Evolutionary conservation across 1,140 invertebrate species (phyloP), one percentile per base, ranked within the genome.

Genomic region (Zaprionus nigranus): DNA sequence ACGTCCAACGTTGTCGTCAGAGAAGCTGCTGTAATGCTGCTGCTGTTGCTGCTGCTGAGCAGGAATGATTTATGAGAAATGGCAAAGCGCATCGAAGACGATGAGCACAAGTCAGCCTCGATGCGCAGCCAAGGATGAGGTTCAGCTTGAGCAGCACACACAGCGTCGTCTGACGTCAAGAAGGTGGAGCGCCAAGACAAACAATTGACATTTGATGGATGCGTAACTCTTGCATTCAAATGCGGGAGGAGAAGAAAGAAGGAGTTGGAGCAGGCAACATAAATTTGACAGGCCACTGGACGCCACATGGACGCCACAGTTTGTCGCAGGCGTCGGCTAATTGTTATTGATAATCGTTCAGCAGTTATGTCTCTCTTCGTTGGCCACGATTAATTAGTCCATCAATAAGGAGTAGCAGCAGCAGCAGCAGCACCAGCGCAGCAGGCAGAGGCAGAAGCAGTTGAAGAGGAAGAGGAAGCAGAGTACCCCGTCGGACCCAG

Each of bases 161-260:
- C 40, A 43, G 40, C 40, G 40, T 43, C 22, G 30, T 11, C 70
- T 53, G 79, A 64, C 74, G 73, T 46, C 73, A 46, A 57, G 76
- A 67, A 84, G 81, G 77, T 82, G 78, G 85, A 88, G 81, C 85
- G 85, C 84, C 85, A 81, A 81, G 84, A 84, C 85, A 90, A 90
- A 90, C 85, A 90, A 90, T 90, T 90, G 85, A 90, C 85, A 90
- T 90, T 85, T 90, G 85, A 90, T 90, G 85, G 85, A 90, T 90
- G 85, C 85, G 85, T 90, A 90, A 90, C 85, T 90, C 70, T 79
- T 90, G 85, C 85, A 90, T 90, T 90, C 81, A 90, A 90, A 90
- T 90, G 76, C 69, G 36, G 4, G 26, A 46, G 70, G 63, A 40
- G 12, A 34, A 62, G 17, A 20, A 51, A 11, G 30, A 34, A 3